phyloP scores from a whole-genome alignment of 2,797 vertebrate genomes.

The Halcyon smyrnensis region DNA sequence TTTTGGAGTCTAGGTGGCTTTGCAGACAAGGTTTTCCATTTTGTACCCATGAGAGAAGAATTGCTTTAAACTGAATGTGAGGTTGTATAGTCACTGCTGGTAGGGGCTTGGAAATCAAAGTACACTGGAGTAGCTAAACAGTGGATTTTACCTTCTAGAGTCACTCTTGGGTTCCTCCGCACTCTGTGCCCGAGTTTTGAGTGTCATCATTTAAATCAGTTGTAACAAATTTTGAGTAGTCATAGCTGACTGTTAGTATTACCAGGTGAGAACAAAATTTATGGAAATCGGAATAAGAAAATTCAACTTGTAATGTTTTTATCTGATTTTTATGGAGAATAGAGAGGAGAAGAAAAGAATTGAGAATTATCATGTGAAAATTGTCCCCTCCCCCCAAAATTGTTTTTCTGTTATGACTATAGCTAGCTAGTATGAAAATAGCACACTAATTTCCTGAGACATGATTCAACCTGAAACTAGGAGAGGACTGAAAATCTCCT shows the following conservation, averaged over 20 bases:
- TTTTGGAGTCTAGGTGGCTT: not conserved
- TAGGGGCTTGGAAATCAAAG: not conserved
- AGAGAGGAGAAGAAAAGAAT: not conserved
- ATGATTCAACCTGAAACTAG: not conserved
- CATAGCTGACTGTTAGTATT: not conserved
- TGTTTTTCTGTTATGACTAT: not conserved
- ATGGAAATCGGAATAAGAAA: not conserved
- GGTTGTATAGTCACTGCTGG: not conserved
- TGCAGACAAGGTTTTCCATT: not conserved
- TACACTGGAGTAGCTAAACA: not conserved
- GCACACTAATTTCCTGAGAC: not conserved
- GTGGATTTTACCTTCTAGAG: not conserved
- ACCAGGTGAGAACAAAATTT: not conserved
- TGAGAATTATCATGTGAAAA: not conserved
- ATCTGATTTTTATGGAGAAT: not conserved
- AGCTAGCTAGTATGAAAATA: not conserved
- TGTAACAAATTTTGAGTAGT: not conserved
- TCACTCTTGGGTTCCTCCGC: too few species aligned
- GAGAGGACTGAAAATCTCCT: not conserved
- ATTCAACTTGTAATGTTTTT: not conserved
- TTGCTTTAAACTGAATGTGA: not conserved
- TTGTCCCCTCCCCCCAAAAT: rapidly evolving
- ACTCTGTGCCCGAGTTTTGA: not conserved
- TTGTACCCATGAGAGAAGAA: not conserved
- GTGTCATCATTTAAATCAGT: not conserved